These are phyloP conservation scores for Ptychobarbus kaznakovi DNA, from an alignment of 2,797 vertebrate genomes.

Conservation along the genomic window DNA sequence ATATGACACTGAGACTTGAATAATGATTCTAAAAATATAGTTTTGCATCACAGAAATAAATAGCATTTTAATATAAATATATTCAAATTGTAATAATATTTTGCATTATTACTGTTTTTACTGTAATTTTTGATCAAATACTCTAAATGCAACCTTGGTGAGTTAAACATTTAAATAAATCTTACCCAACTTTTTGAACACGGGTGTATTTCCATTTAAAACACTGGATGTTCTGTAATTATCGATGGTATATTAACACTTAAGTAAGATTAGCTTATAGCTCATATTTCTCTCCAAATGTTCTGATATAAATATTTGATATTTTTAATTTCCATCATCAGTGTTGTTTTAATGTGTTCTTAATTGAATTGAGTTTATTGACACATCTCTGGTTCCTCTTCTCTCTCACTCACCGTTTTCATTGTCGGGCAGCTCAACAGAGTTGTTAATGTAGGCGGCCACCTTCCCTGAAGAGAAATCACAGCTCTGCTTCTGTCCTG, in stretches of 20 bases:
- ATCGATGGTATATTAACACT: neutral
- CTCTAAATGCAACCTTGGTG: neutral
- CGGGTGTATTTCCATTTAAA: neutral
- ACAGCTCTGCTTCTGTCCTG: slow-evolving; percentile 81
- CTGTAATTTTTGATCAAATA: neutral
- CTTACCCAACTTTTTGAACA: neutral
- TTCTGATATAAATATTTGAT: slow-evolving; percentile 10
- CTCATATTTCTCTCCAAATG: neutral
- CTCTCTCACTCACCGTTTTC: slow-evolving; percentile 79
- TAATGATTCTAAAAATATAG: neutral
- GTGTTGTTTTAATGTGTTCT: neutral
- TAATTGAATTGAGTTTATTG: neutral
- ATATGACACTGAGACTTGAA: neutral
- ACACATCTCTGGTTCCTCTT: neutral
- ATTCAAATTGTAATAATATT: neutral
- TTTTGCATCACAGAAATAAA: neutral
- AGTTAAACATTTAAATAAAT: neutral
- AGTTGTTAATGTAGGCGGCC: slow-evolving; percentile 89
- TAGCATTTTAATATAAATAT: neutral
- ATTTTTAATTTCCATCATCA: slow-evolving; percentile 13
- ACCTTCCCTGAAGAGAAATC: slow-evolving; percentile 81
- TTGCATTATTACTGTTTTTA: neutral
- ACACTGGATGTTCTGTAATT: neutral
- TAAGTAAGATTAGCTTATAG: neutral
- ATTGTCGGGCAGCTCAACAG: slow-evolving; percentile 83